phyloP scores from a whole-genome alignment of 2,888 invertebrate species.

The Augochlorella aurata region DNA sequence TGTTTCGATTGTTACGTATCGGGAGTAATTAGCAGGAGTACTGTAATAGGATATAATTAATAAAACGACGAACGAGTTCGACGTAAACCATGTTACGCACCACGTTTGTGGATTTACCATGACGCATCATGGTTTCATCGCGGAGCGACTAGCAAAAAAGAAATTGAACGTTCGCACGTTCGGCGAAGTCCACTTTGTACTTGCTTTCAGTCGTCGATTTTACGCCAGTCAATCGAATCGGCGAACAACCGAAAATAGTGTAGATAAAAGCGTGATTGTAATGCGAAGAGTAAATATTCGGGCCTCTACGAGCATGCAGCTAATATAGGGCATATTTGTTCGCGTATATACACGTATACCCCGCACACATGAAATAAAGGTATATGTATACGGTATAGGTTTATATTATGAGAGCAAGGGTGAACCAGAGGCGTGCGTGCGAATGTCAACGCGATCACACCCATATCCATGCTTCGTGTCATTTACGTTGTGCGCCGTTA shows the following conservation, averaged over 20 bases:
- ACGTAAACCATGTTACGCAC: neutral
- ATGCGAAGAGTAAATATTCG: neutral
- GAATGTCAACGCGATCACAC: conserved; percentile 1
- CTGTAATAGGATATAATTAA: too few species aligned
- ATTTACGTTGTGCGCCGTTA: neutral
- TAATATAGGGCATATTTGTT: neutral
- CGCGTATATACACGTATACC: neutral
- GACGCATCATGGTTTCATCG: conserved; percentile 20
- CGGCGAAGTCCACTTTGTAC: neutral
- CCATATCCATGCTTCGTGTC: conserved; percentile 16
- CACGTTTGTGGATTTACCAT: conserved; percentile 17
- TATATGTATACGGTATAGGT: neutral
- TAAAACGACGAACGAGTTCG: too few species aligned
- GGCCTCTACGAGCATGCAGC: neutral
- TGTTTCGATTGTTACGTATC: too few species aligned
- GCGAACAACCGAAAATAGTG: neutral
- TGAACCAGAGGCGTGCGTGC: neutral
- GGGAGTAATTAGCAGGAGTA: too few species aligned
- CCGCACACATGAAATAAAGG: neutral
- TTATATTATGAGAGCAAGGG: neutral
- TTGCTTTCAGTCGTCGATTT: neutral
- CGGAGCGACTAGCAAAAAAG: neutral
- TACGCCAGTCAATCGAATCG: neutral
- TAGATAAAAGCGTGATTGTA: neutral
- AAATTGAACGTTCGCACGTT: neutral